Base-by-base conservation (phyloP, 1,140 invertebrate genomes). In the Contarinia nasturtii region DNA sequence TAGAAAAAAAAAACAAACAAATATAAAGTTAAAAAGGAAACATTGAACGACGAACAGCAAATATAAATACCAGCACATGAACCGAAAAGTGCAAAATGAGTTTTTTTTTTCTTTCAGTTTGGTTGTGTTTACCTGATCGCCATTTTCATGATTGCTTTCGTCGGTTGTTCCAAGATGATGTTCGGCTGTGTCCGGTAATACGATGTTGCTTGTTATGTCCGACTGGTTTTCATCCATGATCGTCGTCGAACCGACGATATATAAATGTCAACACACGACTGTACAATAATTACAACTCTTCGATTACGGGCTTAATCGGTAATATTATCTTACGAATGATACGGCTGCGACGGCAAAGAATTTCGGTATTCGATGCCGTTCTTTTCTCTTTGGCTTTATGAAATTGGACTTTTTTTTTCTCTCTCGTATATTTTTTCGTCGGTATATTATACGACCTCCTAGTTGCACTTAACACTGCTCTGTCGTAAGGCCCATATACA, bases 151-250 rank as follows among this genome's bases (percentile, higher is more conserved):
- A n/a, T 44, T 21, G 43, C 22, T 44, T 19, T 44, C 43, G 21
- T 44, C 43, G 43, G 21, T 33, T 44, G 22, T 11, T 14, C 43
- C 43, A 44, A 44, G 43, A 27, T 44, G 42, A 20, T 44, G 19
- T 44, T 44, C 43, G 43, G 43, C 14, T 7, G 27, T 44, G 43
- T 44, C 43, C 43, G 43, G 43, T 33, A 44, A 27, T 27, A 27
- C 27, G 27, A 27, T 27, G 27, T 10, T 27, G 27, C 27, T 27
- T 27, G 43, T 17, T n/a, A 44, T n/a, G 12, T 44, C 43, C 43
- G 43, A 44, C 43, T 44, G 43, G 43, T 44, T 44, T 44, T 44
- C 21, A 27, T 44, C 43, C 43, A 44, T 44, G 22, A 44, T 33
- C 43, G 43, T 19, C 19, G 22, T 44, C 43, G 27, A 44, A 19